Conservation (phyloP, 2,113 vertebrate genomes). For the Verasper variegatus region DNA sequence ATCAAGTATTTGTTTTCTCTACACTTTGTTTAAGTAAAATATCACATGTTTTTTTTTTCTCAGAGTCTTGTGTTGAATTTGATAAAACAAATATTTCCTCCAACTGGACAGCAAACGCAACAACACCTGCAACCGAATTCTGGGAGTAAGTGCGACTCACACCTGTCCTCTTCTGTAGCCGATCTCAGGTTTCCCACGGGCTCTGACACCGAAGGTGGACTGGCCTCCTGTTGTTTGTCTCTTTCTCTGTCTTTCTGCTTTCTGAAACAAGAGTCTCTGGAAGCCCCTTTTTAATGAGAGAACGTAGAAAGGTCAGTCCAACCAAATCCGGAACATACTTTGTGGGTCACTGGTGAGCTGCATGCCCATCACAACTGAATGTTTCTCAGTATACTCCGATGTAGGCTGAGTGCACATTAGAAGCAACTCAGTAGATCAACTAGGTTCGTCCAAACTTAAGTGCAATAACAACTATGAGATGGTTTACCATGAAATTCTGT, state of each 20-base stretch:
- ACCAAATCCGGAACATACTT: neutral
- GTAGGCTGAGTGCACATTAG: neutral
- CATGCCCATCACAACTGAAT: neutral
- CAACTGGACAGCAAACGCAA: constrained; percentile 81
- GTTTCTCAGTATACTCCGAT: too few species aligned
- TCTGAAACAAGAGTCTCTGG: neutral
- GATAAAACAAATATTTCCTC: constrained; percentile 74
- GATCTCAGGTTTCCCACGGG: neutral
- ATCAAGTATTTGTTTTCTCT: neutral
- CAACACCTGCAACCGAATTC: constrained; percentile 90
- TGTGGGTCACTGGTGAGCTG: neutral
- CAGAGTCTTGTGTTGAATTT: constrained; percentile 87
- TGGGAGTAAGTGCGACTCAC: constrained; percentile 88
- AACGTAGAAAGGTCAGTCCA: neutral
- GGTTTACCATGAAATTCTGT: neutral
- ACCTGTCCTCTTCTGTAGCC: neutral
- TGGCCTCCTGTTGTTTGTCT: neutral
- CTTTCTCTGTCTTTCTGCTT: constrained; percentile 11
- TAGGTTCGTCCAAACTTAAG: neutral
- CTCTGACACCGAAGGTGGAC: neutral
- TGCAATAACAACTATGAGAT: neutral
- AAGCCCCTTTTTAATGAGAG: neutral
- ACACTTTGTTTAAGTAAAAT: constrained; percentile 1
- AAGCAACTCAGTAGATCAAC: neutral
- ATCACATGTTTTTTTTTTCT: constrained; percentile 9